Conservation (phyloP, 2,888 invertebrate species). For the Phortica magna region DNA sequence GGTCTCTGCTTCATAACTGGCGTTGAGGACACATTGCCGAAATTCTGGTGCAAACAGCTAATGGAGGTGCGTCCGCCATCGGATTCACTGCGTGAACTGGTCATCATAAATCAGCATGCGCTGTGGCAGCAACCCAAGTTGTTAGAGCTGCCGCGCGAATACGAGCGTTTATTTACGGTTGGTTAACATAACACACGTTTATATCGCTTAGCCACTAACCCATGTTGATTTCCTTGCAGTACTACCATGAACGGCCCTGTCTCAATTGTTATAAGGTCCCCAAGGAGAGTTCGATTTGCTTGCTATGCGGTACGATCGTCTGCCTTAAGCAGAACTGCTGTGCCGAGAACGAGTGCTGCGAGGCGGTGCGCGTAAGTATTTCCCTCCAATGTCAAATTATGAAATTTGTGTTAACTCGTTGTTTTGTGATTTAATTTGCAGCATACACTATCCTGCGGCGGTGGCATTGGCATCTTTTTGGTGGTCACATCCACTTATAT, state of each 20-base stretch:
- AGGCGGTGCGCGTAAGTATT: conserved; percentile 86
- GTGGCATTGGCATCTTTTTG: conserved; percentile 96
- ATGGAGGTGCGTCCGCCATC: conserved; percentile 78
- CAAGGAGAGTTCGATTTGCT: conserved; percentile 93
- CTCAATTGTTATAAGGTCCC: conserved; percentile 93
- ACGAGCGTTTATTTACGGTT: conserved; percentile 93
- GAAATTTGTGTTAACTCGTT: not conserved
- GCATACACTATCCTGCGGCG: conserved; percentile 96
- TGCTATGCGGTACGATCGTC: conserved; percentile 94
- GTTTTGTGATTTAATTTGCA: conserved; percentile 67
- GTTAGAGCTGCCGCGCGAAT: conserved; percentile 91
- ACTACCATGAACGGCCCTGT: conserved; percentile 94
- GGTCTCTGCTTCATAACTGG: conserved; percentile 82
- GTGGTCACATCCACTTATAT: conserved; percentile 97
- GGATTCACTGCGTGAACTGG: conserved; percentile 80
- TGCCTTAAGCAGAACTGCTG: conserved; percentile 94
- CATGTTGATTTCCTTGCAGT: conserved; percentile 78
- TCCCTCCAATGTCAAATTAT: not conserved
- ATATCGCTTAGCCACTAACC: not conserved
- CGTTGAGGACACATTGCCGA: conserved; percentile 80
- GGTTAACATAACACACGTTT: conserved; percentile 47
- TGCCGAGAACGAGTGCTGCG: conserved; percentile 88
- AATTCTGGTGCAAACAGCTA: conserved; percentile 86
- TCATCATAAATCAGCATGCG: conserved; percentile 85
- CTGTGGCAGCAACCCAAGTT: conserved; percentile 90